Base-by-base conservation (phyloP, 2,797 vertebrate genomes). In the Mastacembelus armatus region DNA sequence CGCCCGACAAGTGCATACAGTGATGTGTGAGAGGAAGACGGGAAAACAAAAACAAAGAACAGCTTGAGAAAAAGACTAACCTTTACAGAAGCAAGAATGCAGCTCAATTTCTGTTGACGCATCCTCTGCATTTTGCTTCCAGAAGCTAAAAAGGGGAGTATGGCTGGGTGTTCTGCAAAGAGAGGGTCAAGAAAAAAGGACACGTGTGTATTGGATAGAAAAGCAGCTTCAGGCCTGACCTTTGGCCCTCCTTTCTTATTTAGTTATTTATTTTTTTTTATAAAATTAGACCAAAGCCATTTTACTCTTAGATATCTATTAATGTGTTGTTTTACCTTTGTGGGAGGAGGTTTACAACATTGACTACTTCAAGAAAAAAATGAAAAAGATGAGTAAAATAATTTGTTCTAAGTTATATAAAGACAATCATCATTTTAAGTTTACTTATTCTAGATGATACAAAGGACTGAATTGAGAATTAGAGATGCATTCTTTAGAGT, bases 131-230 rank as follows among this genome's bases (percentile, higher is more conserved):
- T 92, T 93, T 92, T 93, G 92, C 91, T 92, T 92, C 89, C 92
- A 32, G 85, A 88, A 92, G 91, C 93, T 95, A 95, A 94, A 95
- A 94, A 91, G 93, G 90, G 83, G 93, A 95, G 91, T 95, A 94
- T 88, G 94, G 94, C 92, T 94, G 93, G 88, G 94, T 95, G 88
- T 95, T 95, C 94, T 95, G 93, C 80, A 91, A 91, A 92, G 89
- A 92, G 89, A 94, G 90, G 91, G 90, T 90, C 83, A 90, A 91
- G 88, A 91, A 77, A 90, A 85, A 90, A 92, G 78, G 80, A 90
- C 85, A 89, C 7, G 78, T 91, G 89, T 88, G 74, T 91, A 89
- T 90, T 86, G 69, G 80, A 68, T 83, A 77, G 81, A 86, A 85
- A 84, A 88, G 71, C 83, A 91, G 75, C 85, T 75, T 80, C 58